Conservation (phyloP, 2,888 invertebrate genomes). For the Sturmia bella region DNA sequence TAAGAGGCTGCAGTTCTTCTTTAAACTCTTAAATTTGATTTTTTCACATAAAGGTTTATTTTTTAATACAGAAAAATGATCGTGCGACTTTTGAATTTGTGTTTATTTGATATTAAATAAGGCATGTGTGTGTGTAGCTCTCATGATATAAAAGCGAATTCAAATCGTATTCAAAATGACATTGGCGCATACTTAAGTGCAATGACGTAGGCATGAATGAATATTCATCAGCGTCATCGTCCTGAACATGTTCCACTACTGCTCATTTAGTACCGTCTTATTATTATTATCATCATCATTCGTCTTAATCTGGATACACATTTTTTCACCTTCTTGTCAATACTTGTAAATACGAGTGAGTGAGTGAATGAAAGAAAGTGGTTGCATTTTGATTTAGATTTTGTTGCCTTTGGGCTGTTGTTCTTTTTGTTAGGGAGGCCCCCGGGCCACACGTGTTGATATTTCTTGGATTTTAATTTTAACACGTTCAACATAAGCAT, state of each 20-base stretch:
- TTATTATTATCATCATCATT: slow-evolving; percentile 52
- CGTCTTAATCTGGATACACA: slow-evolving; percentile 38
- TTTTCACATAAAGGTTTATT: slow-evolving; percentile 40
- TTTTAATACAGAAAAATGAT: slow-evolving; percentile 73
- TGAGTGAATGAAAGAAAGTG: slow-evolving; percentile 25
- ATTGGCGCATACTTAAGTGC: slow-evolving; percentile 78
- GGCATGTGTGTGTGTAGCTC: slow-evolving; percentile 16
- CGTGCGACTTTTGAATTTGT: slow-evolving; percentile 75
- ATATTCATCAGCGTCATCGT: slow-evolving; percentile 61
- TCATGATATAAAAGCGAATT: slow-evolving; percentile 2
- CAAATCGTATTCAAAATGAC: slow-evolving; percentile 64
- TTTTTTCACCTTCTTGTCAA: slow-evolving; percentile 54
- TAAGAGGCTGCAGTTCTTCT: slow-evolving; percentile 75
- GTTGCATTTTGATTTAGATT: slow-evolving; percentile 24
- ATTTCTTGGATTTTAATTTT: slow-evolving; percentile 62
- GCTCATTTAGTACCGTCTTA: slow-evolving; percentile 36
- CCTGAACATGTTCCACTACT: slow-evolving; percentile 35
- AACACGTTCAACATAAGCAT: slow-evolving; percentile 53
- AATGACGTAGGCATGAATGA: slow-evolving; percentile 69
- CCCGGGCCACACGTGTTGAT: slow-evolving; percentile 76
- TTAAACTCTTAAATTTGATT: slow-evolving; percentile 16
- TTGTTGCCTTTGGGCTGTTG: too few relatives aligned
- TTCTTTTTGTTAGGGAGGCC: slow-evolving; percentile 61
- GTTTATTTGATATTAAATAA: background rate
- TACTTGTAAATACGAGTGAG: slow-evolving; percentile 12